Percentiles rank a stretch among this genome's conserved stretches.
Evolutionary conservation across 2,113 vertebrate species (phyloP).

Genomic region (Carlito syrichta): DNA sequence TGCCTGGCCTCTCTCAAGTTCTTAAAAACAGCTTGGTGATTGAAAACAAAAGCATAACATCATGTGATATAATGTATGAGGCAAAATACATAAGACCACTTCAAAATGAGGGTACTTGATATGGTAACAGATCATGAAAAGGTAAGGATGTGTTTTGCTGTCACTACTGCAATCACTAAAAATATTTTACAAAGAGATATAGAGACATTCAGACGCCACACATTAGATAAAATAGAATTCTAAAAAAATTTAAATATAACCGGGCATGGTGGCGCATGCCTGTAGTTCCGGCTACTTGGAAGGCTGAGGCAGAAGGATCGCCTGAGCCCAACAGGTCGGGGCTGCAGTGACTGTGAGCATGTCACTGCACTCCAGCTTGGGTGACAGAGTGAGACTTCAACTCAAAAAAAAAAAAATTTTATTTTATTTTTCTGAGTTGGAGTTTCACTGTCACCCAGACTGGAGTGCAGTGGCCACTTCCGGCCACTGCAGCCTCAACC

Average conservation of each 20-base stretch:
- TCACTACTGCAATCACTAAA: neutral
- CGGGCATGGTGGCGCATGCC: no score
- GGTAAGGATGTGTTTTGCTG: neutral
- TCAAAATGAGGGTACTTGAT: neutral
- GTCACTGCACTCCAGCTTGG: no score
- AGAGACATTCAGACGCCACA: neutral
- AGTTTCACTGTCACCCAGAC: no score
- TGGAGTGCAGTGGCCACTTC: no score
- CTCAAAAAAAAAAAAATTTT: no score
- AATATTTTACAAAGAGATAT: neutral
- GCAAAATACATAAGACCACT: neutral
- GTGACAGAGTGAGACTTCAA: no score
- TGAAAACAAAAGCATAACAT: neutral
- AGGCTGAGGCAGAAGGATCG: no score
- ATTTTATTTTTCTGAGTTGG: no score
- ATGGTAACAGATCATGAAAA: neutral
- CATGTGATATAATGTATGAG: neutral
- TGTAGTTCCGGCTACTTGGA: no score
- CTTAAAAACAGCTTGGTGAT: neutral
- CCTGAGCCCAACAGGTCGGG: no score
- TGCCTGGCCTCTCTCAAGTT: neutral
- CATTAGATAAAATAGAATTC: neutral
- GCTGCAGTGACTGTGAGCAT: no score
- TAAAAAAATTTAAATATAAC: neutral
- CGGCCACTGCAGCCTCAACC: no score